Base-by-base conservation (phyloP, 2,797 vertebrate species). In the Synanceia verrucosa region DNA sequence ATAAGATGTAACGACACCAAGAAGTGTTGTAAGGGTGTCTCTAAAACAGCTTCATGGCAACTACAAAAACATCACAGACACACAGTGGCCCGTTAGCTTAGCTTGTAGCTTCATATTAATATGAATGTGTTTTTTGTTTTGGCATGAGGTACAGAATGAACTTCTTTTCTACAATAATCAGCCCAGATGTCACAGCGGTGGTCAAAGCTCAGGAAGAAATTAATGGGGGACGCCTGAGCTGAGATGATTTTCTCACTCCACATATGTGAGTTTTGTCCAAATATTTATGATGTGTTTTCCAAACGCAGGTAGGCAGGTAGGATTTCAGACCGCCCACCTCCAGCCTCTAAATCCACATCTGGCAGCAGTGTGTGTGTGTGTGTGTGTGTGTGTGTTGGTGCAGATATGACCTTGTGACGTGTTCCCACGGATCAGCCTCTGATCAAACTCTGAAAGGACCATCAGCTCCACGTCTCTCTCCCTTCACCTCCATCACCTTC, bases 281-380 rank as follows among this genome's bases (percentile, higher is more conserved):
- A 65, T 29, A 37, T 59, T 53, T 57, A 18, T 86, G 81, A 90
- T 89, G 78, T 59, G 21, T 88, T 90, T 87, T 86, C 87, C 78
- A 88, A 83, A 89, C 0, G 59, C 85, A 89, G 88, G 81, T 86
- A 79, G 76, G 73, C 83, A 87, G 83, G 86, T 87, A 79, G 79
- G 85, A 89, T 84, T 88, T 84, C 87, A 83, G 68, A 63, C 82
- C 87, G 73, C 91, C 86, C 88, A 89, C 89, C 74, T 75, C 3
- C 76, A 66, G 66, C 76, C 75, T 81, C 78, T 80, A 63, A 85
- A 87, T 86, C 80, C 85, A 77, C 3, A 67, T 86, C 81, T 86
- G 84, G 58, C 73, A 76, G 79, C 52, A 65, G 29, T 21, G n/a
- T 23, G 48, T 75, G 57, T 69, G 52, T 65, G 53, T 34, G 34